A percentile compares a stretch with the other conserved stretches of the same genome.
phyloP scores from a whole-genome alignment of 1,140 invertebrate species.

The Neomicropteryx cornuta region DNA sequence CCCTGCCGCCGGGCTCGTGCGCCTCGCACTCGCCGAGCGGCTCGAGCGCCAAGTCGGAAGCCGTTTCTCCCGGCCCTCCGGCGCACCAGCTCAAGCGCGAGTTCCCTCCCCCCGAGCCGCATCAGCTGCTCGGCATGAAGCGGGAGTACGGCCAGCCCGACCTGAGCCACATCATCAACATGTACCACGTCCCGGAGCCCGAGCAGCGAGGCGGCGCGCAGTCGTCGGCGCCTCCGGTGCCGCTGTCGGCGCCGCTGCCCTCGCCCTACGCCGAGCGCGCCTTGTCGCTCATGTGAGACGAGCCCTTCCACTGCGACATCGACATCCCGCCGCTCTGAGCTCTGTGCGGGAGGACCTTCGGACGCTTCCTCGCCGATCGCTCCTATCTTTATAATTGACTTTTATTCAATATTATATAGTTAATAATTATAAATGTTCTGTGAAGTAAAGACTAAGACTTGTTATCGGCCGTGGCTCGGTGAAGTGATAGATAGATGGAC shows the following conservation, averaged over 20 bases:
- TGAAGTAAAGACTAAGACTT: conserved; percentile 29
- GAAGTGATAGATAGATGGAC: conserved; percentile 31
- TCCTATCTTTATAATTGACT: conserved; percentile 26
- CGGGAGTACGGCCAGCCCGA: conserved; percentile 53
- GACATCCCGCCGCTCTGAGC: conserved; percentile 43
- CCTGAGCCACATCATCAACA: conserved; percentile 49
- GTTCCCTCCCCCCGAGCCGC: conserved; percentile 60
- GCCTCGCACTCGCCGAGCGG: conserved; percentile 67
- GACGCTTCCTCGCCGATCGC: conserved; percentile 2
- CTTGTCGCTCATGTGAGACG: conserved; percentile 41
- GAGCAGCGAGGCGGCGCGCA: conserved; percentile 33
- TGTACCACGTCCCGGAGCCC: conserved; percentile 48
- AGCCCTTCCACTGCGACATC: conserved; percentile 42
- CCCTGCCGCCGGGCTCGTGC: conserved; percentile 52
- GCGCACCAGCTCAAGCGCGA: conserved; percentile 60
- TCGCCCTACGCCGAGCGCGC: no score
- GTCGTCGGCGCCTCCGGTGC: conserved; percentile 34
- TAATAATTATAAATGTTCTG: conserved; percentile 21
- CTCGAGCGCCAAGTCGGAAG: conserved; percentile 74
- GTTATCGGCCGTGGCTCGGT: no score
- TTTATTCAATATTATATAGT: not conserved
- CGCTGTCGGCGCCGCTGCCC: no score
- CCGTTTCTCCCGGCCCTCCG: conserved; percentile 59
- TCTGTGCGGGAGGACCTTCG: conserved; percentile 22
- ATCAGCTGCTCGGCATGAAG: conserved; percentile 49